Percentiles rank a stretch among this genome's conserved stretches.
Conservation (phyloP, 2,797 vertebrate genomes). For the Hybognathus amarus region DNA sequence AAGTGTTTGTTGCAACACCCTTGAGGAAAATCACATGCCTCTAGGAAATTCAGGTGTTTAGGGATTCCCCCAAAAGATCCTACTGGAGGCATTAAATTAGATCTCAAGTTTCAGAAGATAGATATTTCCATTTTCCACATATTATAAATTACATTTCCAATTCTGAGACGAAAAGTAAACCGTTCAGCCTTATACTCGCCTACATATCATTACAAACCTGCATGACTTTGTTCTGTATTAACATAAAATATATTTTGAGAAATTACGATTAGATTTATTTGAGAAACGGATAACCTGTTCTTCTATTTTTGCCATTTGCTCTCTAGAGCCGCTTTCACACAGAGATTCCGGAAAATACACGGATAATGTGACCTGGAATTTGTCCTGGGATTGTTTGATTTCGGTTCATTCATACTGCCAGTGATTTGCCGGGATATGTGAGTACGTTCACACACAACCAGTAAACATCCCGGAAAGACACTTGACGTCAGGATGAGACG, state of each 20-base stretch:
- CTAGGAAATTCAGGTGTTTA: background rate
- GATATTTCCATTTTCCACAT: background rate
- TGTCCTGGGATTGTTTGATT: too few species aligned
- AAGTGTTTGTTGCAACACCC: background rate
- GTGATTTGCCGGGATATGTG: too few species aligned
- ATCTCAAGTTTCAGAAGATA: background rate
- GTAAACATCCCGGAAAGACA: too few species aligned
- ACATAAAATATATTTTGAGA: background rate
- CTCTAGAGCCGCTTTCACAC: too few species aligned
- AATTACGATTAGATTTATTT: background rate
- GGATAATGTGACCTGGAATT: too few species aligned
- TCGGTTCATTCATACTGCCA: too few species aligned
- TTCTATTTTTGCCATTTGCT: too few species aligned
- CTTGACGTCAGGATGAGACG: too few species aligned
- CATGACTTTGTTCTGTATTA: background rate
- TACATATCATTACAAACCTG: background rate
- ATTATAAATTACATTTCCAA: background rate
- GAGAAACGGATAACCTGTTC: too few species aligned
- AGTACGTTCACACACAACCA: too few species aligned
- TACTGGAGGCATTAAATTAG: background rate
- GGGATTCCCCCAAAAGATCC: background rate
- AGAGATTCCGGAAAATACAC: too few species aligned
- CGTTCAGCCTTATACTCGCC: accelerated
- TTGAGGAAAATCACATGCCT: background rate
- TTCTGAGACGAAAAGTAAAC: background rate